Percentiles rank a stretch among this genome's conserved stretches.
Evolutionary conservation across 2,888 invertebrate species (phyloP).

Genomic region (Calliscelio sp.): DNA sequence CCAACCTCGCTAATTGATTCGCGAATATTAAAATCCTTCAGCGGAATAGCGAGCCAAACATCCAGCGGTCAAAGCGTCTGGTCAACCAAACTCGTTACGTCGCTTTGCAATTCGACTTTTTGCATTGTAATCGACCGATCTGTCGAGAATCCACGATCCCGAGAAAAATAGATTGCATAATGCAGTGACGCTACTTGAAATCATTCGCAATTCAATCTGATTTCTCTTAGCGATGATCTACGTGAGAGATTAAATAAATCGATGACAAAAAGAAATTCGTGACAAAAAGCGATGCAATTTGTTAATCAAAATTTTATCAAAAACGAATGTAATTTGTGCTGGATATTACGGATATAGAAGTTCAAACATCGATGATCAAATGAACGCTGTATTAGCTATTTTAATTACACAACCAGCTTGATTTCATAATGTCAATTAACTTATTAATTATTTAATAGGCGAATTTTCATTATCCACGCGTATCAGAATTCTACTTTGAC

Average conservation of each 20-base stretch:
- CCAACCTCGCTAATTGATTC: slow-evolving; percentile 14
- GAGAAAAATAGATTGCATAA: slow-evolving; percentile 36
- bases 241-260: slow-evolving; percentile 7
- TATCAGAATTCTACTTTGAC: no score
- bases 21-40: slow-evolving; percentile 16
- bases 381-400: no score
- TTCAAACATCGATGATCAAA: no score
- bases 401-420: no score
- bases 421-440: no score
- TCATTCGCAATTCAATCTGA: slow-evolving; percentile 26
- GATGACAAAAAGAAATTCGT: background rate
- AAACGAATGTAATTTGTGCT: no score
- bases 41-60: slow-evolving; percentile 7
- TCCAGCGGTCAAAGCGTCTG: background rate
- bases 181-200: slow-evolving; percentile 22
- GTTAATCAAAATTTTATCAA: slow-evolving; percentile 26
- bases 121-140: background rate
- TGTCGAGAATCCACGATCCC: background rate
- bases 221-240: slow-evolving; percentile 7
- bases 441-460: no score
- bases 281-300: background rate
- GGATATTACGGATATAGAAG: no score
- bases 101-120: slow-evolving; percentile 29
- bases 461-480: no score
- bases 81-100: slow-evolving; percentile 23